Evolutionary conservation across 2,113 vertebrate species (phyloP).

Genomic region (Podilymbus podiceps): DNA sequence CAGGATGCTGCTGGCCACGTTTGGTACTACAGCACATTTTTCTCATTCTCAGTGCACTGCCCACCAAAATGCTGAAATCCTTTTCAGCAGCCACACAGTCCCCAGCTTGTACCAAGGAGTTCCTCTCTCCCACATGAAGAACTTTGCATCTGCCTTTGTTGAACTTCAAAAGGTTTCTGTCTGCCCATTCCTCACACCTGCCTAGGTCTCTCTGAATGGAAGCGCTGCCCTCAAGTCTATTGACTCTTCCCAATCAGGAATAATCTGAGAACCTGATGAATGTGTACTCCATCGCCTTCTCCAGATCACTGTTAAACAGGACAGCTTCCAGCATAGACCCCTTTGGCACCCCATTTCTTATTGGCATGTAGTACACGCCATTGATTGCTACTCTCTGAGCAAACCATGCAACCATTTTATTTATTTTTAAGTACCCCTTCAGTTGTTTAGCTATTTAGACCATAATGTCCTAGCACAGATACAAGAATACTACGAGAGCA

Average conservation of each 20-base stretch:
- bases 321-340: not conserved
- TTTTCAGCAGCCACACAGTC: not conserved
- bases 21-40: not conserved
- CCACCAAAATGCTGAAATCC: not conserved
- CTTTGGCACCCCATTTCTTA: not conserved
- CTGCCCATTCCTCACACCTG: not conserved
- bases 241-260: not conserved
- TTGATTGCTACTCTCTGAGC: not conserved
- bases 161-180: not conserved
- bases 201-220: not conserved
- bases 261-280: not conserved
- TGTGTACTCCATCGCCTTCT: not conserved
- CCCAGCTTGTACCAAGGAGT: not conserved
- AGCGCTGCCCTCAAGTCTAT: not conserved
- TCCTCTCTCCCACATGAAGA: not conserved
- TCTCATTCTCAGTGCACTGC: not conserved
- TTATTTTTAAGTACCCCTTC: not conserved
- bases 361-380: not conserved
- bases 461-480: accelerated
- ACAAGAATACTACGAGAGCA: not conserved
- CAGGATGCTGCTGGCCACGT: not conserved
- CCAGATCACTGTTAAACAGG: not conserved
- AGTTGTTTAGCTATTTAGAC: not conserved
- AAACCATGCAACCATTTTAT: not conserved
- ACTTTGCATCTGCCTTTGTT: not conserved